A percentile compares a stretch with the other conserved stretches of the same genome.
phyloP scores from a whole-genome alignment of 2,113 vertebrate species.

The Cryptoleucopteryx plumbea region DNA sequence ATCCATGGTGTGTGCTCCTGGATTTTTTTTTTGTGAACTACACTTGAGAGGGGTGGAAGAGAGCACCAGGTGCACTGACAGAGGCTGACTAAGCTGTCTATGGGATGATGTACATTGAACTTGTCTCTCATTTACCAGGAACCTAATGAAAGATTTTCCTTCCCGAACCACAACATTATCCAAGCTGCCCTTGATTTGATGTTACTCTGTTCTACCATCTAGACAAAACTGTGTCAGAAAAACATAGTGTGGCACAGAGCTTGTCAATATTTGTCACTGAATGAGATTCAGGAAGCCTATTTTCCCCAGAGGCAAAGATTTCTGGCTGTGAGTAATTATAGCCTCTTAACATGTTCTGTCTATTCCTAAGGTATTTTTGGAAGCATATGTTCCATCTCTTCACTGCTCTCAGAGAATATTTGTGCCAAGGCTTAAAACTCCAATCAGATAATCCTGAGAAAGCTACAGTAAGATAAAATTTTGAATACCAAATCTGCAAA shows the following conservation, averaged over 20 bases:
- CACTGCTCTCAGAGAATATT: neutral
- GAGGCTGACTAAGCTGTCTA: neutral
- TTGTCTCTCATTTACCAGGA: neutral
- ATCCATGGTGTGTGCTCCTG: neutral
- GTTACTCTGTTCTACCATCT: neutral
- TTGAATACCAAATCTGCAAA: neutral
- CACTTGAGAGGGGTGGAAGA: neutral
- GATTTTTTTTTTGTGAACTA: neutral
- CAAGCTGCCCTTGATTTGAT: neutral
- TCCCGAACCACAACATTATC: neutral
- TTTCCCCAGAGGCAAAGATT: constrained; percentile 47
- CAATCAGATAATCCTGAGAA: constrained; percentile 3
- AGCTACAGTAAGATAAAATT: neutral
- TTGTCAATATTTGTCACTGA: constrained; percentile 50
- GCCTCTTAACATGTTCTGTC: constrained; percentile 46
- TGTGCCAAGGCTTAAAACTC: constrained; percentile 19
- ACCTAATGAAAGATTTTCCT: neutral
- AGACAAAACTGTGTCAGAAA: constrained; percentile 34
- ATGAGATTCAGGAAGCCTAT: neutral
- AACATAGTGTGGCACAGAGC: neutral
- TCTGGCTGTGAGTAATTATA: constrained; percentile 53
- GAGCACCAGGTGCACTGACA: neutral
- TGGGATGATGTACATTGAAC: neutral
- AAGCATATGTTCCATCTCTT: constrained; percentile 44
- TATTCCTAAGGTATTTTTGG: constrained; percentile 58